A percentile compares a stretch with the other conserved stretches of the same genome.
Conservation (phyloP, 1,140 invertebrate species). For the Rhysida immarginata region DNA sequence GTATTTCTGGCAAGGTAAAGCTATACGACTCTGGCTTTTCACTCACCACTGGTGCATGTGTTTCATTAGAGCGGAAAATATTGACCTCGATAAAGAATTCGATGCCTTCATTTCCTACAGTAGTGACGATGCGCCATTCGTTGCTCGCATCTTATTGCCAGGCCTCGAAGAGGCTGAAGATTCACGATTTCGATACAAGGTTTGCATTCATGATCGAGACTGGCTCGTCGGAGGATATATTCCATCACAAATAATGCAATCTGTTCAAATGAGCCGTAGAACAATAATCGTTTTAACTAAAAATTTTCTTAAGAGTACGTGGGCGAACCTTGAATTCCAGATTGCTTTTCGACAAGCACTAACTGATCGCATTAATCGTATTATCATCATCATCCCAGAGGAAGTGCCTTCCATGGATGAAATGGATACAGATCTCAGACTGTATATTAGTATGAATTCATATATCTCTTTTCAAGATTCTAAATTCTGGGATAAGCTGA, state of each 20-base stretch:
- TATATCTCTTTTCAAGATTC: neutral
- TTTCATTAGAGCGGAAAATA: neutral
- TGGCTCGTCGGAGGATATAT: neutral
- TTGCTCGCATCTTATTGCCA: neutral
- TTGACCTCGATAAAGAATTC: neutral
- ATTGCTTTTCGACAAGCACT: neutral
- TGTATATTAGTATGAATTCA: neutral
- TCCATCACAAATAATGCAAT: constrained; percentile 50
- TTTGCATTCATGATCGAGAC: neutral
- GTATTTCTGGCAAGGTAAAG: neutral
- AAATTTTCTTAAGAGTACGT: constrained; percentile 51
- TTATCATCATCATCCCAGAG: neutral
- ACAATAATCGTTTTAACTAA: constrained; percentile 80
- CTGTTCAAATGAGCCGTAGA: constrained; percentile 74
- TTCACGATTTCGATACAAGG: neutral
- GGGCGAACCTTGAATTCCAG: neutral
- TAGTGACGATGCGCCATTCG: neutral
- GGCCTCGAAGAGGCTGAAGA: neutral
- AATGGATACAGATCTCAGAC: neutral
- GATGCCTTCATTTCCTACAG: constrained; percentile 6
- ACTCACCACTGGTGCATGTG: neutral
- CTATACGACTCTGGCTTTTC: neutral
- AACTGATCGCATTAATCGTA: neutral
- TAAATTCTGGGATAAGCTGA: neutral
- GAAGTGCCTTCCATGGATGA: neutral